phyloP scores from a whole-genome alignment of 1,140 invertebrate genomes.

The Brachionus manjavacas region DNA sequence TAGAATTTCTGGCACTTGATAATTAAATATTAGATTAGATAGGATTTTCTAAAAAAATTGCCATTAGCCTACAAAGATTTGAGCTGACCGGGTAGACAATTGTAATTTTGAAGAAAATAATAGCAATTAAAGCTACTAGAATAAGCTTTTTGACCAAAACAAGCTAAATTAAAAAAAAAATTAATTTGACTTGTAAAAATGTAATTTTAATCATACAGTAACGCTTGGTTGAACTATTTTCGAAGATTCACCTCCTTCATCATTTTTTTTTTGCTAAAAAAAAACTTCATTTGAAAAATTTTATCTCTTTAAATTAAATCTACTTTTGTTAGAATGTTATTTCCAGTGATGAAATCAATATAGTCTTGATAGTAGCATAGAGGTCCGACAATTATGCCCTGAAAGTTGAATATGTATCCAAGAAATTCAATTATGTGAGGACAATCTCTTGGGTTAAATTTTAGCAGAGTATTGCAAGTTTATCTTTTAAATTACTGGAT shows the following conservation, averaged over 20 bases:
- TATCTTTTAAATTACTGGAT: not conserved
- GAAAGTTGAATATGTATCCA: conserved; percentile 44
- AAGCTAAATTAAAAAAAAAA: conserved; percentile 47
- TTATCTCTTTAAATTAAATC: not conserved
- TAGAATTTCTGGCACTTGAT: conserved; percentile 20
- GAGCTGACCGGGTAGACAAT: conserved; percentile 61
- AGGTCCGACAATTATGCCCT: conserved; percentile 43
- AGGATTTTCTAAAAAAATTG: conserved; percentile 26
- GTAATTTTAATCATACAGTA: not conserved
- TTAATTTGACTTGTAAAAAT: too few relatives aligned
- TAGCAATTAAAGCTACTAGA: conserved; percentile 58
- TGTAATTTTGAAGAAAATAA: conserved; percentile 66
- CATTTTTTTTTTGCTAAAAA: conserved; percentile 1
- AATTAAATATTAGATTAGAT: not conserved
- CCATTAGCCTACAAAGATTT: conserved; percentile 55
- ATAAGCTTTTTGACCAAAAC: conserved; percentile 65
- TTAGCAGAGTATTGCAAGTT: too few relatives aligned
- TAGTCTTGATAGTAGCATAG: conserved; percentile 43
- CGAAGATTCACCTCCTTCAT: not conserved
- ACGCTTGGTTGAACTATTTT: conserved; percentile 30
- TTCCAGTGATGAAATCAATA: conserved; percentile 40
- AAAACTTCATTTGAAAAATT: not conserved
- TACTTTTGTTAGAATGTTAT: conserved; percentile 27
- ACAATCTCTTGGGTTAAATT: not conserved
- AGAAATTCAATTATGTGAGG: conserved; percentile 43